Base-by-base conservation (phyloP, 2,888 invertebrate genomes). In the Platycheirus albimanus region DNA sequence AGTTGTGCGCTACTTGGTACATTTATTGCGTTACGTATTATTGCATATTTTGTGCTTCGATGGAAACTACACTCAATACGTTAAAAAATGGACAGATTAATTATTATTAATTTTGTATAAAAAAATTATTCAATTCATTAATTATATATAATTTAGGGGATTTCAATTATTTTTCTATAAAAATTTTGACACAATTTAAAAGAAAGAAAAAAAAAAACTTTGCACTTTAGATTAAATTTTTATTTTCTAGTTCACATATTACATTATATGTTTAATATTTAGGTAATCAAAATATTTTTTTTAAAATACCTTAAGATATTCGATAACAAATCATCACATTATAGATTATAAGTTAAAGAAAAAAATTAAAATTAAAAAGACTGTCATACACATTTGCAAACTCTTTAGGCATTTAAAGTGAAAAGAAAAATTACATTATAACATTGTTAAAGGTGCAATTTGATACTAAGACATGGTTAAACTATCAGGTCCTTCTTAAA, bases 21-120 rank as follows among this genome's bases (percentile, higher is more conserved):
- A 88, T 96, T 98, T 89, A 91, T 97, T 85, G 93, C 94, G 86
- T 92, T 96, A 86, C 93, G 96, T 90, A 92, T 96, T 89, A 92
- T 95, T 88, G 95, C 96, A 85, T 97, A 96, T 89, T 94, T 96
- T 90, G 95, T 97, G 85, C 92, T 98, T 88, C 94, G 95, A 90
- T 94, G 96, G 91, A 96, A 96, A 90, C 91, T 96, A 88, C 92
- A 93, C 88, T 92, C 92, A 86, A 90, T 91, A 85, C 91, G 91
- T 86, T 91, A 89, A 89, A 83, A 7, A 4, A 28, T 54, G n/a
- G 11, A 6, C 30, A 33, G 30, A 45, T 3, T 20, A 2, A 49
- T 49, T 0, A 24, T 2, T 10, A 1, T 41, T 41, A 56, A 24
- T n/a, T 58, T 36, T 58, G 13, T 41, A 41, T 24, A 20, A 11